These are phyloP conservation scores for Phortica variegata DNA, from an alignment of 1,140 invertebrate species.

Conservation along the genomic window DNA sequence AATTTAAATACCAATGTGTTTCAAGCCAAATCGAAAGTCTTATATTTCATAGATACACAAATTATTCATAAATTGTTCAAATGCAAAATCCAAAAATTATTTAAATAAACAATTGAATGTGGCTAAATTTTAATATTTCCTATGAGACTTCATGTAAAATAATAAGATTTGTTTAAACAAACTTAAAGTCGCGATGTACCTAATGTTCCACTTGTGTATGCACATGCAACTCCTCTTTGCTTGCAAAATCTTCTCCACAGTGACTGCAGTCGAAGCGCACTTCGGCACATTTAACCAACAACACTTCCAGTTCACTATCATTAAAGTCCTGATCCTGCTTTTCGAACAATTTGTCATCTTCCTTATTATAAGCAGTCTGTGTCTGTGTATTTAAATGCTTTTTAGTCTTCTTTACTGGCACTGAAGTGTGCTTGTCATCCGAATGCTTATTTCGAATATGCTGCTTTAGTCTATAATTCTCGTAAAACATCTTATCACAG, in stretches of 20 bases:
- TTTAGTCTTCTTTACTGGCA: too few relatives aligned
- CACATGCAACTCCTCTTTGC: background rate
- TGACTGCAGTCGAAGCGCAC: background rate
- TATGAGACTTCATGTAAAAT: background rate
- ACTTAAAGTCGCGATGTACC: background rate
- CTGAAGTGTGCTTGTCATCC: too few relatives aligned
- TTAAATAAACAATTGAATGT: background rate
- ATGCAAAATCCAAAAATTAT: too few relatives aligned
- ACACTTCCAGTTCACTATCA: background rate
- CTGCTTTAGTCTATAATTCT: slow-evolving; percentile 16
- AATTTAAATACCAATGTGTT: background rate
- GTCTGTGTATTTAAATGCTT: too few relatives aligned
- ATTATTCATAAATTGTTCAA: too few relatives aligned
- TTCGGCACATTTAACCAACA: background rate
- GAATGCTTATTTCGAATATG: slow-evolving; percentile 17
- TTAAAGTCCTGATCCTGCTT: too few relatives aligned
- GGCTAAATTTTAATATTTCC: background rate
- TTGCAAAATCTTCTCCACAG: background rate
- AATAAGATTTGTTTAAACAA: background rate
- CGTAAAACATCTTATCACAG: slow-evolving; percentile 15
- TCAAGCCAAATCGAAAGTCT: background rate
- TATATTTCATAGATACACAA: background rate
- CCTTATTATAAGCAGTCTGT: too few relatives aligned
- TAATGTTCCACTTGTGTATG: background rate
- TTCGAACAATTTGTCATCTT: too few relatives aligned